Base-by-base conservation (phyloP, 1,140 invertebrate genomes). In the Neomicropteryx cornuta region DNA sequence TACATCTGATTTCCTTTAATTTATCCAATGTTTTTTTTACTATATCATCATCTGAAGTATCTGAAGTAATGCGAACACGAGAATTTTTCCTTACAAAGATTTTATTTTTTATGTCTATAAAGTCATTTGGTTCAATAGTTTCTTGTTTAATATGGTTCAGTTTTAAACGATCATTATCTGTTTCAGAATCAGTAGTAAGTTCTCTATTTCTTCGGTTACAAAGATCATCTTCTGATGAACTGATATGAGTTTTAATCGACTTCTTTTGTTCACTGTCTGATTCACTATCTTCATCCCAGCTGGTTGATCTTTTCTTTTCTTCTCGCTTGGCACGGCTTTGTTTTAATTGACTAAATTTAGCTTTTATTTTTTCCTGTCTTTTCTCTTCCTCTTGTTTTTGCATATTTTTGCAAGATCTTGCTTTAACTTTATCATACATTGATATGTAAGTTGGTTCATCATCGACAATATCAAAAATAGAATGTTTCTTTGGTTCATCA, bases 371-470 rank as follows among this genome's bases (percentile, higher is more conserved):
- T 60, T 87, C 83, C 58, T 88, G 81, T 4, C 85, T 72, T 50
- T 89, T 87, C 63, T 90, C 81, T 60, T 91, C 85, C 53, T 91
- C 87, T 48, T 87, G 75, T 55, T 88, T 89, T 59, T 89, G 85
- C 81, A 88, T 86, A 53, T 88, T 87, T 57, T 89, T 89, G 38
- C 83, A 92, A 18, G 90, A 94, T 28, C 92, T 76, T 3, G 91
- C 87, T 65, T 97, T 97, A 0, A 97, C 91, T 65, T 96, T 96
- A 56, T 97, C 94, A 59, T 97, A 97, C 93, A 97, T 97, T 21
- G 92, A 96, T 41, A 93, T 89, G 54, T 93, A 95, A 10, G 81
- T 81, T 3, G 87, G 87, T 43, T 84, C 88, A 50, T 92, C 87
- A 50, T 89, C 84, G 17, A 87, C 76, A 41, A 90, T 88, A 54